Conservation (phyloP, 2,797 vertebrate genomes). For the Phyllotis vaccarum region DNA sequence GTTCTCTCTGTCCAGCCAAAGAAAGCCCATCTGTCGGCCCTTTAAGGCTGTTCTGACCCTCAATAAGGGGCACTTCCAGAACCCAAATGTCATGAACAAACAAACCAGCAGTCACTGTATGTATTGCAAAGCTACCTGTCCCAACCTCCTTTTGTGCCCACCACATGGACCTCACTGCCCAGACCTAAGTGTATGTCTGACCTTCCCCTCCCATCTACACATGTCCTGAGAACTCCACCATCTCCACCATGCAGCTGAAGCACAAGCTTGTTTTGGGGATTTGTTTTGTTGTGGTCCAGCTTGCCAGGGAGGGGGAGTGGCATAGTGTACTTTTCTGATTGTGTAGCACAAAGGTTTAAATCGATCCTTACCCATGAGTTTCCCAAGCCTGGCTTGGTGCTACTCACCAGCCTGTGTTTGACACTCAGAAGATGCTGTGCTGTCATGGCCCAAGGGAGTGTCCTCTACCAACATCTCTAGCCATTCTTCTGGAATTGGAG, state of each 20-base stretch:
- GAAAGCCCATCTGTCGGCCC: background rate
- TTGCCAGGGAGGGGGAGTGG: background rate
- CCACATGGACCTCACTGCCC: background rate
- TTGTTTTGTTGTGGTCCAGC: background rate
- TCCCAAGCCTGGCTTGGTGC: background rate
- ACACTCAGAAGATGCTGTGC: background rate
- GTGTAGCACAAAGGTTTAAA: background rate
- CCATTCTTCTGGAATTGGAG: conserved; percentile 4
- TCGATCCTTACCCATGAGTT: conserved; percentile 6
- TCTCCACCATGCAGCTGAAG: background rate
- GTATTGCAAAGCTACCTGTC: background rate
- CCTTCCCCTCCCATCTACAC: background rate
- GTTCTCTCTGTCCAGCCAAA: background rate
- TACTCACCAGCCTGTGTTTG: background rate
- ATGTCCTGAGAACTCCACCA: background rate
- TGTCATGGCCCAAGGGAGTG: background rate
- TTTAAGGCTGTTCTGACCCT: background rate
- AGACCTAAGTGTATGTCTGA: background rate
- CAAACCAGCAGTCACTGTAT: background rate
- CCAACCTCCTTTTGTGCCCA: fast-evolving
- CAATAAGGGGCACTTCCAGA: background rate
- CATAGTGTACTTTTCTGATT: background rate
- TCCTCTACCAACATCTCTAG: background rate
- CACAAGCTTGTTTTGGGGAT: background rate
- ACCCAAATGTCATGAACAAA: background rate